Percentiles rank a stretch among this genome's conserved stretches.
These are phyloP conservation scores for Cryptoblepharus egeriae DNA, from an alignment of 2,797 vertebrate species.

Conservation along the genomic window DNA sequence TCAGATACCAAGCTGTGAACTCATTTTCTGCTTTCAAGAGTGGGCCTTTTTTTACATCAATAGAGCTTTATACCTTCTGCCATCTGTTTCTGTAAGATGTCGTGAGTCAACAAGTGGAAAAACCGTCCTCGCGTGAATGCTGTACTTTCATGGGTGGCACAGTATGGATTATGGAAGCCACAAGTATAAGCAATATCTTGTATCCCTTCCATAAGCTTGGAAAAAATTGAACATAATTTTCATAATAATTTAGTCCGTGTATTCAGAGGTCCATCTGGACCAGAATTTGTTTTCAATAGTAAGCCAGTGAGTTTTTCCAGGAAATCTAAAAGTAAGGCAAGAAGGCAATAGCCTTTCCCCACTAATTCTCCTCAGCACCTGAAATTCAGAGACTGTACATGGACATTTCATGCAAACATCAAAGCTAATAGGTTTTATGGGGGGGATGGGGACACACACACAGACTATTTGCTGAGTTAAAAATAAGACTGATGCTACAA, in stretches of 20 bases:
- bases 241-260: background rate
- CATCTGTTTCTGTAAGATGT: background rate
- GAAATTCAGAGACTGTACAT: background rate
- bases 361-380: background rate
- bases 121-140: background rate
- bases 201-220: background rate
- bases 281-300: background rate
- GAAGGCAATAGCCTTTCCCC: background rate
- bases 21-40: background rate
- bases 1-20: background rate
- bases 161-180: background rate
- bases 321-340: rapidly evolving
- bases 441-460: too few species aligned
- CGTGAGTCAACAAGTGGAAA: background rate
- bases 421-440: background rate
- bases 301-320: background rate
- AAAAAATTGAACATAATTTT: background rate
- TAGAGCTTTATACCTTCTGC: background rate
- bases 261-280: background rate
- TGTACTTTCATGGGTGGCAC: background rate
- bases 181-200: background rate
- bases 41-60: too few species aligned
- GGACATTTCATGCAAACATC: background rate
- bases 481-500: background rate
- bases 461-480: background rate